Conservation (phyloP, 2,113 vertebrate species). For the Colossoma macropomum region DNA sequence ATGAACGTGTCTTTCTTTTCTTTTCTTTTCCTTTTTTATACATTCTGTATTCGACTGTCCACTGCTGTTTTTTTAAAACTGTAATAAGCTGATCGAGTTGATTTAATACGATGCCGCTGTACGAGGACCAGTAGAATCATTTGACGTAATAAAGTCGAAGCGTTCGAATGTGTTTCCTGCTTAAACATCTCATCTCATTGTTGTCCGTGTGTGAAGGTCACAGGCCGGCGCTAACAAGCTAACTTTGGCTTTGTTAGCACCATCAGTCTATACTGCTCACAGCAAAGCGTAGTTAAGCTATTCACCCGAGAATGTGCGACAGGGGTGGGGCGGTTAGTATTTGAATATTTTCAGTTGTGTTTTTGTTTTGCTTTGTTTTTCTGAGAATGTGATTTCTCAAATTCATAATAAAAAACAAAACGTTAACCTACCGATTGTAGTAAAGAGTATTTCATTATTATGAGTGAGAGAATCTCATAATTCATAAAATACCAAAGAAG, state of each 20-base stretch:
- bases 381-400: slow-evolving; percentile 19
- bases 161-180: slow-evolving; percentile 18
- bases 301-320: neutral
- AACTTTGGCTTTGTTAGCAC: neutral
- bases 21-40: slow-evolving; percentile 11
- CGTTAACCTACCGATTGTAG: no score
- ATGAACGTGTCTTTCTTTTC: neutral
- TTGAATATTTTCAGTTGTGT: slow-evolving; percentile 4
- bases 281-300: neutral
- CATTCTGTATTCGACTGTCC: slow-evolving; percentile 45
- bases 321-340: neutral
- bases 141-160: slow-evolving; percentile 44
- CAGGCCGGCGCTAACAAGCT: neutral
- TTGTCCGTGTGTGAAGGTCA: neutral
- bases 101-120: slow-evolving; percentile 29
- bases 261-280: neutral
- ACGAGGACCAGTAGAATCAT: slow-evolving; percentile 40
- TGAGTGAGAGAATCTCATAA: no score
- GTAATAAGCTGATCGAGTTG: slow-evolving; percentile 19
- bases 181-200: neutral
- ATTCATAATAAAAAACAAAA: slow-evolving; percentile 29
- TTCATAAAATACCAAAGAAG: no score
- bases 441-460: no score
- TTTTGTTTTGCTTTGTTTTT: slow-evolving; percentile 3
- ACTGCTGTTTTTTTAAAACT: slow-evolving; percentile 46